phyloP scores from a whole-genome alignment of 2,797 vertebrate genomes.

The Stomatorhinus walkeri region DNA sequence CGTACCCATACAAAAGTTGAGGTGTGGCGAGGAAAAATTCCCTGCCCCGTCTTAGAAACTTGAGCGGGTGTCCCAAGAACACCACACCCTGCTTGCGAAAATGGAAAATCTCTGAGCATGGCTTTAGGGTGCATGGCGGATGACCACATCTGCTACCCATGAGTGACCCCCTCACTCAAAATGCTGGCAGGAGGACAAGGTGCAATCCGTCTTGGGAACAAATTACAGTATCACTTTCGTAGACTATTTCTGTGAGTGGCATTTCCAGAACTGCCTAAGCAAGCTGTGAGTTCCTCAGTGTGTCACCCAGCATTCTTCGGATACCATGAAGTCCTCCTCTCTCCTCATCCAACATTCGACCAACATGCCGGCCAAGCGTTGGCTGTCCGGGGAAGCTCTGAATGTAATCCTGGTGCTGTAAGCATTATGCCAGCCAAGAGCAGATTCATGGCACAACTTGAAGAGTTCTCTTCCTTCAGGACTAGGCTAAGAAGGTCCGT shows the following conservation, averaged over 20 bases:
- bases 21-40: background rate
- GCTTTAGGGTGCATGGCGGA: background rate
- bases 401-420: background rate
- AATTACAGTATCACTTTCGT: background rate
- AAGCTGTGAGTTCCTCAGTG: background rate
- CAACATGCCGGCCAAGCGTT: background rate
- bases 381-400: background rate
- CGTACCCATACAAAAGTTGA: background rate
- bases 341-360: background rate
- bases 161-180: background rate
- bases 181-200: background rate
- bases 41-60: background rate
- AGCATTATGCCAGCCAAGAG: background rate
- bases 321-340: background rate
- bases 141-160: background rate
- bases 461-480: background rate
- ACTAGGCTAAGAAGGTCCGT: background rate
- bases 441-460: background rate
- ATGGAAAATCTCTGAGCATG: background rate
- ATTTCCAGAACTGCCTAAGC: conserved; percentile 1
- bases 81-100: background rate
- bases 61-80: background rate
- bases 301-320: background rate
- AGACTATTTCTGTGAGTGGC: conserved; percentile 8
- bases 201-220: background rate